Evolutionary conservation across 2,113 vertebrate species (phyloP), one percentile per base, ranked within the genome.

Genomic region (Colaptes auratus): DNA sequence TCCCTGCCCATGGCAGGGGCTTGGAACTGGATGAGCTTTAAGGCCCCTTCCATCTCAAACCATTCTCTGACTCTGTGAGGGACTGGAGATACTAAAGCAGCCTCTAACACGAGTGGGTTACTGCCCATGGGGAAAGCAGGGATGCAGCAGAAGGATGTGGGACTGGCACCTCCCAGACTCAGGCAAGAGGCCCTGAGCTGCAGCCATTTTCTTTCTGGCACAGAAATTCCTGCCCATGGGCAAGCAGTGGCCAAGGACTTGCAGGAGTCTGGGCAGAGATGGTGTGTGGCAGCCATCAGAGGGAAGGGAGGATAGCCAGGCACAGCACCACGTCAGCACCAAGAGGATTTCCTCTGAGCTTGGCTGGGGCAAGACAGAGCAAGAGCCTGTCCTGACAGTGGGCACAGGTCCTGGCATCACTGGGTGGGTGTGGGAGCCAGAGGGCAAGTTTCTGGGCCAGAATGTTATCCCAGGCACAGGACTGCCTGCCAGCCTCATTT

Each of bases 221-320:
- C 31, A 18, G 18, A 25, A 44, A 33, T 60, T 61, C 55, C 52
- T 66, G 27, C 27, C 59, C 23, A 1, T 36, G 78, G 56, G 6
- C 39, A 56, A 56, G 19, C 1, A 1, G 28, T 39, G 58, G 39
- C 56, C 1, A 0, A 50, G 79, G 48, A 83, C 24, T 39, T 48
- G 39, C 21, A 36, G 84, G 44, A 74, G 73, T 16, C 13, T 0
- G 0, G 28, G 24, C 28, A n/a, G 53, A 2, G 3, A 33, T 2
- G 17, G 71, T 19, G 28, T 14, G 12, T 0, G 0, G 44, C 44
- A 42, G 23, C 0, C 1, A 12, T 10, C 31, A 46, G 27, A 23
- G 73, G 14, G 50, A 25, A 46, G 53, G 60, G 27, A 33, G 23
- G 44, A 55, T 0, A 1, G 69, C 31, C 53, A 53, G 30, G 35